A percentile compares a stretch with the other conserved stretches of the same genome.
Conservation (phyloP, 2,888 invertebrate species). For the Pseudococcus jackbeardsleyi region DNA sequence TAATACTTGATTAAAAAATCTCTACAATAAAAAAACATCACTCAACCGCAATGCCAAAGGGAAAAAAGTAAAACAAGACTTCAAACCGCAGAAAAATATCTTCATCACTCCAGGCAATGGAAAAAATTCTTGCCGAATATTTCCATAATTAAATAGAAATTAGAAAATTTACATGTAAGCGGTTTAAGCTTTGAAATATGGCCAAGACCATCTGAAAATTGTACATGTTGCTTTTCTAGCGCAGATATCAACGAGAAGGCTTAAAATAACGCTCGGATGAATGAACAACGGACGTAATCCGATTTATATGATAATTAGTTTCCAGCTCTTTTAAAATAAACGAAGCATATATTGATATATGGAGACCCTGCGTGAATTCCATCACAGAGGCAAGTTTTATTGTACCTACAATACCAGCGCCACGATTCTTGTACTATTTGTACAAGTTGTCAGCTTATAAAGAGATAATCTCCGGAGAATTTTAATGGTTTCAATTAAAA, state of each 20-base stretch:
- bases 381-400: not conserved
- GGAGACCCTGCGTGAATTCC: conserved; percentile 3
- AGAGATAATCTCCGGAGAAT: not conserved
- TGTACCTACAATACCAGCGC: not conserved
- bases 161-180: conserved; percentile 35
- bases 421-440: conserved; percentile 18
- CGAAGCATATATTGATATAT: conserved; percentile 25
- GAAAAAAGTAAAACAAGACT: not conserved
- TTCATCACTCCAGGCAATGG: not conserved
- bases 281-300: conserved; percentile 51
- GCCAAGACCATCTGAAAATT: conserved; percentile 18
- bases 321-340: conserved; percentile 34
- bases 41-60: not conserved
- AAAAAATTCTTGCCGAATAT: not conserved
- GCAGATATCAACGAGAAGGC: conserved; percentile 22
- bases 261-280: conserved; percentile 43
- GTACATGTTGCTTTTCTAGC: conserved; percentile 33
- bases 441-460: conserved; percentile 13
- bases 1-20: too few species aligned
- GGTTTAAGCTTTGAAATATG: conserved; percentile 49
- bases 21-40: too few species aligned
- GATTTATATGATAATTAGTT: conserved; percentile 56
- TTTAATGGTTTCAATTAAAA: conserved; percentile 21
- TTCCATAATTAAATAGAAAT: conserved; percentile 47
- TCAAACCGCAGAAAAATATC: not conserved